A percentile compares a stretch with the other conserved stretches of the same genome.
phyloP scores from a whole-genome alignment of 1,140 invertebrate species.

The Drosophila leontia region DNA sequence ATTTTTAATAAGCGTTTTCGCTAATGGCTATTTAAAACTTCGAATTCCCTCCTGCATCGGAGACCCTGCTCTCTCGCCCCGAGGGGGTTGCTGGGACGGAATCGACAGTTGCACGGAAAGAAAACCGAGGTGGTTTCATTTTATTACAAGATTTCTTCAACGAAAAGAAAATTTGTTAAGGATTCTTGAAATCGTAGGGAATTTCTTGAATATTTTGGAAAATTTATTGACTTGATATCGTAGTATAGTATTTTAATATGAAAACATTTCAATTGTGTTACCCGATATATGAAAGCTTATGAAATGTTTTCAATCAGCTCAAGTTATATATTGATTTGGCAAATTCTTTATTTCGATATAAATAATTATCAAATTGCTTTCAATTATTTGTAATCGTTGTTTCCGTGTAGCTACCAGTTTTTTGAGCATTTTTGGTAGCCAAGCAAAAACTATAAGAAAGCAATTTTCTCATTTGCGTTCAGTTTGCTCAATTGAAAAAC shows the following conservation, averaged over 20 bases:
- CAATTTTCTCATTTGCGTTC: slow-evolving; percentile 69
- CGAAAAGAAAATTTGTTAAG: background rate
- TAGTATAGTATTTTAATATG: no score
- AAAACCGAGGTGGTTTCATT: background rate
- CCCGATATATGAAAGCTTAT: background rate
- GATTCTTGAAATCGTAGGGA: background rate
- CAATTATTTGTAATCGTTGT: background rate
- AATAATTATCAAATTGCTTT: background rate
- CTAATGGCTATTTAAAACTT: slow-evolving; percentile 85
- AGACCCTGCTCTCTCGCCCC: slow-evolving; percentile 7
- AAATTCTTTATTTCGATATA: background rate
- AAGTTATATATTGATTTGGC: background rate
- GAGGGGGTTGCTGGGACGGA: slow-evolving; percentile 40
- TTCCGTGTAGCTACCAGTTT: slow-evolving; percentile 9
- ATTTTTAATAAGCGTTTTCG: slow-evolving; percentile 85
- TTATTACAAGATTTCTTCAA: background rate
- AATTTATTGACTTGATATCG: no score
- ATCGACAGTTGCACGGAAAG: slow-evolving; percentile 47
- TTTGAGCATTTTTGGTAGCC: slow-evolving; percentile 16
- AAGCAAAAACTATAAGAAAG: slow-evolving; percentile 68
- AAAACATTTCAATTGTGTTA: background rate
- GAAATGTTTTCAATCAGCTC: no score
- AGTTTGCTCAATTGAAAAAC: slow-evolving; percentile 66
- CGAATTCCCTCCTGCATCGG: slow-evolving; percentile 51
- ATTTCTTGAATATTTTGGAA: no score